Conservation (phyloP, 1,140 invertebrate species). For the Heliconius eleuchia region DNA sequence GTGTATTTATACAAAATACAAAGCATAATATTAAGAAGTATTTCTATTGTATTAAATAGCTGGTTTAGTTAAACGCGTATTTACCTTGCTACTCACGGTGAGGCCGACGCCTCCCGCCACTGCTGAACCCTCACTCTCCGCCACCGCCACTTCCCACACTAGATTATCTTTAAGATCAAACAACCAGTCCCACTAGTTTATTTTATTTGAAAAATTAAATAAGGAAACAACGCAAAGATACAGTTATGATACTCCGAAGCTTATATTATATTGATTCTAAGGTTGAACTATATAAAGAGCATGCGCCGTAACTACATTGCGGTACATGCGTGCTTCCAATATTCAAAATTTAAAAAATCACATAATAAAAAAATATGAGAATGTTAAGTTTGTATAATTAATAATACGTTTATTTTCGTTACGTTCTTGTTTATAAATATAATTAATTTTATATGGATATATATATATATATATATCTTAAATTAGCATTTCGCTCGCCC, state of each 20-base stretch:
- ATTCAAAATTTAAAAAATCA: not conserved
- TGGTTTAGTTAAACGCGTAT: not conserved
- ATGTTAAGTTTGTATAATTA: no score
- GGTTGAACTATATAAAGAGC: conserved; percentile 12
- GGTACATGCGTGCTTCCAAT: conserved; percentile 11
- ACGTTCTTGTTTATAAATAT: no score
- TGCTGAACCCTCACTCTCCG: conserved; percentile 64
- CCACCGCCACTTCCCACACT: conserved; percentile 63
- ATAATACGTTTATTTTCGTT: no score
- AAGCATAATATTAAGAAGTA: no score
- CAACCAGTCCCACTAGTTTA: not conserved
- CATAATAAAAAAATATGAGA: not conserved
- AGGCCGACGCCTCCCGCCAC: conserved; percentile 75
- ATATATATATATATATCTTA: no score
- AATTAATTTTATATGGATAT: no score
- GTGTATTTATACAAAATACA: no score
- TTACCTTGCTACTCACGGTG: conserved; percentile 78
- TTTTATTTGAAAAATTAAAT: conserved; percentile 6
- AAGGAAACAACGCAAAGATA: conserved; percentile 5
- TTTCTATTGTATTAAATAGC: not conserved
- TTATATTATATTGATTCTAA: conserved; percentile 36
- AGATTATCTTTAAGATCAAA: conserved; percentile 18
- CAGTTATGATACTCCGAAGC: conserved; percentile 3
- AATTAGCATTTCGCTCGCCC: no score
- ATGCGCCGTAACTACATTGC: conserved; percentile 20